Evolutionary conservation across 1,140 invertebrate species (phyloP).

Genomic region (Phocides pigmalion): DNA sequence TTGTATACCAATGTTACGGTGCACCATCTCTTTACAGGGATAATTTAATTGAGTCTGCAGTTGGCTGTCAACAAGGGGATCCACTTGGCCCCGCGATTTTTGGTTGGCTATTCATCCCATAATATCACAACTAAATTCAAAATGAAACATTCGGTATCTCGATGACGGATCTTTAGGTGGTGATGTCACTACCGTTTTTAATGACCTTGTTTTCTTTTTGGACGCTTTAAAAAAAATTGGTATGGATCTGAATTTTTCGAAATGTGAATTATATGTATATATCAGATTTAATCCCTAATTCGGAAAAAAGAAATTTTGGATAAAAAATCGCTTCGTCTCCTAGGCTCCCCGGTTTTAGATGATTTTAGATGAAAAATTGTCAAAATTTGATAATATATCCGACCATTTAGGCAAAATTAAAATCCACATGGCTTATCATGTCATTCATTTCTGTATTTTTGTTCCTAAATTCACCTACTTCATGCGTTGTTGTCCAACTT

Average conservation of each 20-base stretch:
- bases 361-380: not conserved
- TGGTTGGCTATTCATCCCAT: no score
- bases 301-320: not conserved
- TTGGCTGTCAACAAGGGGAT: not conserved
- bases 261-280: conserved; percentile 2
- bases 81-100: no score
- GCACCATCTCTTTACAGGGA: not conserved
- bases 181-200: not conserved
- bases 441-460: not conserved
- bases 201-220: not conserved
- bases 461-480: no score
- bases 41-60: not conserved
- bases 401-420: not conserved
- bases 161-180: conserved; percentile 16
- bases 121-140: conserved; percentile 15
- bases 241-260: not conserved
- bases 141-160: conserved; percentile 20
- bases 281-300: not conserved
- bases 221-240: not conserved
- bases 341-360: not conserved
- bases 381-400: no score
- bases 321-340: not conserved
- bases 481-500: not conserved
- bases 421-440: not conserved
- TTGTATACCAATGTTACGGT: not conserved